Evolutionary conservation across 2,888 invertebrate species (phyloP), one percentile per base, ranked within the genome.

Genomic region (Drosophila ustulata): DNA sequence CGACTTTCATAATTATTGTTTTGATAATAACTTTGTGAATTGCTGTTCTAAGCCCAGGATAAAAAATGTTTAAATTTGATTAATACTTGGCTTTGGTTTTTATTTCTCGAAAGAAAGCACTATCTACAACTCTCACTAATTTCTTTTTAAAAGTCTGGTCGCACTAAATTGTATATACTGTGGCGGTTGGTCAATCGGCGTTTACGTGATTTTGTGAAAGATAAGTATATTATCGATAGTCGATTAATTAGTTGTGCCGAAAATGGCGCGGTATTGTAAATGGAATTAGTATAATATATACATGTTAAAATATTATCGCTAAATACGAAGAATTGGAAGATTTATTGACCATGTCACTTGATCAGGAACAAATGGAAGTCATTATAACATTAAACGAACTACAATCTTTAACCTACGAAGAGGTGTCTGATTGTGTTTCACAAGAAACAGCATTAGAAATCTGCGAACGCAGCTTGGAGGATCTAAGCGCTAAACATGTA

Each of bases 351-450:
- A 25, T 45, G 11, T 25, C n/a, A 1, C 7, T 9, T 6, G 56
- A 45, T 4, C 37, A 39, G 13, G n/a, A 23, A 2, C 37, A 46
- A 7, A 0, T 63, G 23, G 41, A 71, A 39, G 39, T 52, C 3
- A 61, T 5, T 1, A 37, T 78, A 18, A 56, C 73, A 4, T 80
- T 76, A 23, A 34, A 49, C n/a, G 83, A 83, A 23, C 45, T 83
- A 9, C 50, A 69, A 26, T 52, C 46, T 9, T 56, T 78, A 4
- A 70, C 78, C 6, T 30, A 46, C 6, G 69, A 71, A 4, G 72
- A 78, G 13, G 45, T 80, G 4, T 43, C 55, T 2, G 39, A 37
- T 5, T 71, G 45, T 4, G 57, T 57, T 45, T 62, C 50, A 46
- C 71, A 30, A 2, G 39, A 71, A 23, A 28, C 58, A 0, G 86